Evolutionary conservation across 2,888 invertebrate genomes (phyloP).

Genomic region (Pemphredon lugubris): DNA sequence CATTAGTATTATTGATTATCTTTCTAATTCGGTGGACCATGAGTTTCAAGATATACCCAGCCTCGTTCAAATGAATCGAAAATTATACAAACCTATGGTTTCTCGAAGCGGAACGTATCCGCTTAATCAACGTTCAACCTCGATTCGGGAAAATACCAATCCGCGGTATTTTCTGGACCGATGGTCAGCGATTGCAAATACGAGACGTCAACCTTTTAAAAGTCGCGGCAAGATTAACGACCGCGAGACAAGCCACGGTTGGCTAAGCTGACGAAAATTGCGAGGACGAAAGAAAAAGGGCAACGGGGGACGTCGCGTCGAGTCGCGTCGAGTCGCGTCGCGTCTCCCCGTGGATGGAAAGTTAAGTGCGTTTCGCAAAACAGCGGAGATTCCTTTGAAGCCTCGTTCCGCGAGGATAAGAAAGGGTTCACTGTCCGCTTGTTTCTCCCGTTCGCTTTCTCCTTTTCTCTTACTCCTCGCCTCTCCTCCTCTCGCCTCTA

Average conservation of each 20-base stretch:
- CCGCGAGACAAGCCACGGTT: slow-evolving; percentile 44
- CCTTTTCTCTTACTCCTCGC: background rate
- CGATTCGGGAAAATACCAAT: too few species aligned
- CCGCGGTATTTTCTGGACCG: too few species aligned
- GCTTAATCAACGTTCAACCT: too few species aligned
- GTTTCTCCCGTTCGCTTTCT: slow-evolving; percentile 8
- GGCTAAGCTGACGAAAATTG: slow-evolving; percentile 31
- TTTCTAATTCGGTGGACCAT: too few species aligned
- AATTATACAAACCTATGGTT: too few species aligned
- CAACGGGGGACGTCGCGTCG: slow-evolving; percentile 38
- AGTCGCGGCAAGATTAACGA: slow-evolving; percentile 45
- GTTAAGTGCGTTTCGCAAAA: slow-evolving; percentile 58
- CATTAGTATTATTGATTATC: too few species aligned
- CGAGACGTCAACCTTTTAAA: too few species aligned
- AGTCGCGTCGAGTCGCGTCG: slow-evolving; percentile 36
- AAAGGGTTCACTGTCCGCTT: slow-evolving; percentile 57
- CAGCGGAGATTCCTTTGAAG: slow-evolving; percentile 60
- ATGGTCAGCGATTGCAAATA: background rate
- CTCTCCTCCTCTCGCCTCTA: slow-evolving; percentile 43
- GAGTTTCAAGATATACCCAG: too few species aligned
- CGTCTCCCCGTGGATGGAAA: slow-evolving; percentile 48
- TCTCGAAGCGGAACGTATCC: too few species aligned
- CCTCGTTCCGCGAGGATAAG: slow-evolving; percentile 55
- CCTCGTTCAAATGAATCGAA: too few species aligned
- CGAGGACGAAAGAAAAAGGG: slow-evolving; percentile 33